Evolutionary conservation across 2,888 invertebrate species (phyloP).

Genomic region (Limnephilus marmoratus): DNA sequence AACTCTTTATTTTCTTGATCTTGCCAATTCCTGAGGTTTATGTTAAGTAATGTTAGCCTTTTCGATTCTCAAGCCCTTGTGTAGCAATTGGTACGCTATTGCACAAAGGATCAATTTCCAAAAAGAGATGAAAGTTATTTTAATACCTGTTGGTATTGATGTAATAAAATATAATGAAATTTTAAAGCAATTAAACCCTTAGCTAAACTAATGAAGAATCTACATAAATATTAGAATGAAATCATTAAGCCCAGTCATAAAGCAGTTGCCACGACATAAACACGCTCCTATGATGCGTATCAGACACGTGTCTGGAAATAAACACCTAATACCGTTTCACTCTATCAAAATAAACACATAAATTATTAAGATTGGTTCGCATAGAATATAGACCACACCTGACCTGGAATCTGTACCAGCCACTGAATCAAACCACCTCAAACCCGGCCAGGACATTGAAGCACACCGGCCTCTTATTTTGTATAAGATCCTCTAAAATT

Average conservation of each 20-base stretch:
- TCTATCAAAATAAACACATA: conserved; percentile 40
- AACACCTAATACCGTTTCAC: conserved; percentile 23
- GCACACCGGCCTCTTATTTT: too few species aligned
- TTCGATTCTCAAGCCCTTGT: too few species aligned
- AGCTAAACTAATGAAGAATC: neutral
- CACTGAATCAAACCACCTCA: too few species aligned
- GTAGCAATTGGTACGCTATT: too few species aligned
- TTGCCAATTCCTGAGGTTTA: too few species aligned
- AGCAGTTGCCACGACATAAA: neutral
- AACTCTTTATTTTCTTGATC: too few species aligned
- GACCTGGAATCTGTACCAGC: neutral
- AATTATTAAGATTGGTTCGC: conserved; percentile 16
- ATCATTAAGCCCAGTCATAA: neutral
- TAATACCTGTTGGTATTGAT: neutral
- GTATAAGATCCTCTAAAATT: too few species aligned
- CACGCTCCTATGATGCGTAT: neutral
- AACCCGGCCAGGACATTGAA: too few species aligned
- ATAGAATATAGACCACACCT: conserved; percentile 36
- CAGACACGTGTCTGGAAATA: conserved; percentile 38
- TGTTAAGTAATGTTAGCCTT: too few species aligned
- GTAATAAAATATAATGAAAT: neutral
- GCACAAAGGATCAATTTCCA: too few species aligned
- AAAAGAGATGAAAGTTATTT: neutral
- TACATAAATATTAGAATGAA: conserved; percentile 11
- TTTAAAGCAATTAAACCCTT: neutral